phyloP scores from a whole-genome alignment of 2,113 vertebrate genomes.

The Lagopus leucura region DNA sequence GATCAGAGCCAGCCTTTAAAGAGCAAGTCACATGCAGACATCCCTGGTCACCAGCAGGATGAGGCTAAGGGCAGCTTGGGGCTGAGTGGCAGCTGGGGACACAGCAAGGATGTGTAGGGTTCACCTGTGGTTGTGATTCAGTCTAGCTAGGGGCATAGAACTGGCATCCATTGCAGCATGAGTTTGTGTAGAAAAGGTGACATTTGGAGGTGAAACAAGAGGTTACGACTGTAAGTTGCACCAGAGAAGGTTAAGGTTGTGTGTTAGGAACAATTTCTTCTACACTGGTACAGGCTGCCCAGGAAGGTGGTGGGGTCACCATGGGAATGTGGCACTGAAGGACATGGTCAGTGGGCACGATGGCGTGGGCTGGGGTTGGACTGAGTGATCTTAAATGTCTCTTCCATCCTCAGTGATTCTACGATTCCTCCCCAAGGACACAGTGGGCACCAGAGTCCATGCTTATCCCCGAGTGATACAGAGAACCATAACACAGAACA shows the following conservation, averaged over 20 bases:
- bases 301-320: too few species aligned
- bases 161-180: background rate
- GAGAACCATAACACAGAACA: background rate
- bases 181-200: background rate
- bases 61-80: background rate
- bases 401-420: too few species aligned
- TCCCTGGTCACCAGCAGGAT: background rate
- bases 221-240: too few species aligned
- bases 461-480: background rate
- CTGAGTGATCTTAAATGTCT: too few species aligned
- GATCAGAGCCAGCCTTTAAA: background rate
- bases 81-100: background rate
- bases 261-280: too few species aligned
- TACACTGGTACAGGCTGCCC: too few species aligned
- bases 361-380: too few species aligned
- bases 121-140: background rate
- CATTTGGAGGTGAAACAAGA: background rate
- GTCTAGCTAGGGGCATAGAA: background rate
- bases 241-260: too few species aligned
- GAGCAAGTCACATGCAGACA: background rate
- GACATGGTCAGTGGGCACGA: too few species aligned
- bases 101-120: fast-evolving
- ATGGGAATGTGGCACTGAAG: too few species aligned
- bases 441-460: fast-evolving
- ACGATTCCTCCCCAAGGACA: background rate